Evolutionary conservation across 2,888 invertebrate species (phyloP).

Genomic region (Xestia ashworthii): DNA sequence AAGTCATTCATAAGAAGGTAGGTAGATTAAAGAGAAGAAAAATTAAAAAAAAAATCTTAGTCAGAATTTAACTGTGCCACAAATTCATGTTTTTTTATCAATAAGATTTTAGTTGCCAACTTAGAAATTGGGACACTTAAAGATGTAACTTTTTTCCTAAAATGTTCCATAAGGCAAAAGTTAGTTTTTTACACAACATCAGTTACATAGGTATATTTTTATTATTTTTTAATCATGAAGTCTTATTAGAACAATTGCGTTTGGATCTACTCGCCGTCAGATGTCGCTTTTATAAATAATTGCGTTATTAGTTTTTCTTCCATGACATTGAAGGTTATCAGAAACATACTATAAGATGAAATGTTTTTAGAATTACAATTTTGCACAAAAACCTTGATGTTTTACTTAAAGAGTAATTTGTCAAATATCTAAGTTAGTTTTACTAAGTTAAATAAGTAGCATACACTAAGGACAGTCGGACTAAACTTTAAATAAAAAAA

Average conservation of each 20-base stretch:
- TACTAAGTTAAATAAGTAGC: no score
- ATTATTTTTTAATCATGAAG: neutral
- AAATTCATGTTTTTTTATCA: neutral
- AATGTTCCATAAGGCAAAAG: neutral
- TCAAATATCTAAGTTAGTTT: no score
- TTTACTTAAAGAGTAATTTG: no score
- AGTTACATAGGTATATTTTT: neutral
- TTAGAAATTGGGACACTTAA: neutral
- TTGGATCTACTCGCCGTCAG: conserved; percentile 55
- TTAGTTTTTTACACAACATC: no score
- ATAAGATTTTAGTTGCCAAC: neutral
- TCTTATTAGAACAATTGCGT: conserved; percentile 44
- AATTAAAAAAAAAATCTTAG: neutral
- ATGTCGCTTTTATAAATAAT: conserved; percentile 54
- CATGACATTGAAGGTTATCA: conserved; percentile 53
- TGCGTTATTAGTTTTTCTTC: conserved; percentile 20
- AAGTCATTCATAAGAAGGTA: neutral
- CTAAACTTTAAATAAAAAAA: neutral
- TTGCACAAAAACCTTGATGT: conserved; percentile 3
- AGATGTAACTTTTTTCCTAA: neutral
- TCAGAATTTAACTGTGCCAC: neutral
- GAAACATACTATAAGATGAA: conserved; percentile 11
- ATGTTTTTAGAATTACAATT: conserved; percentile 17
- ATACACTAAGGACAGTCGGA: neutral
- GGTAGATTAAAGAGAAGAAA: neutral